Evolutionary conservation across 1,140 invertebrate species (phyloP).

Genomic region (Pseudomyrmex concolor): DNA sequence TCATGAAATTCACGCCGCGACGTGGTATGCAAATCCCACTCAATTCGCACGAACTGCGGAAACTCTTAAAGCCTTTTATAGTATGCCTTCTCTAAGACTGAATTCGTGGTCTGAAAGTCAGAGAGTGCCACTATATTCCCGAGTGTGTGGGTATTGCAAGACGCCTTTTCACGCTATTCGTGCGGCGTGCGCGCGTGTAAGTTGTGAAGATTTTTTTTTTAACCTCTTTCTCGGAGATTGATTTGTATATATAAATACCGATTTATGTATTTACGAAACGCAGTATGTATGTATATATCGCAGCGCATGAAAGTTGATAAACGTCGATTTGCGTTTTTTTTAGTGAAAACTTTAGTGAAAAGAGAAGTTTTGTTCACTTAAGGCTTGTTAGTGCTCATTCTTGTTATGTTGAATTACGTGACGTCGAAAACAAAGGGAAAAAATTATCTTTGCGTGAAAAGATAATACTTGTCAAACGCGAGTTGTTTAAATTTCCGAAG

Average conservation of each 20-base stretch:
- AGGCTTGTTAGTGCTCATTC: neutral
- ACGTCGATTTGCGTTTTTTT: slow-evolving; percentile 13
- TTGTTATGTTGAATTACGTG: no score
- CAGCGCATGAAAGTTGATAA: slow-evolving; percentile 46
- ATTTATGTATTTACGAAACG: slow-evolving; percentile 65
- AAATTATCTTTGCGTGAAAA: neutral
- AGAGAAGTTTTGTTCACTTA: slow-evolving; percentile 22
- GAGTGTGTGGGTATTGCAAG: slow-evolving; percentile 47
- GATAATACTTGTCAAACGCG: slow-evolving; percentile 16
- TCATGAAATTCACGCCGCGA: slow-evolving; percentile 65
- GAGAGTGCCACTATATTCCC: slow-evolving; percentile 68
- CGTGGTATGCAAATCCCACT: slow-evolving; percentile 71
- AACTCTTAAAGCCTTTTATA: slow-evolving; percentile 74
- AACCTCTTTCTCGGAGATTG: slow-evolving; percentile 61
- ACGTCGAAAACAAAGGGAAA: no score
- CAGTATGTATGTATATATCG: slow-evolving; percentile 4
- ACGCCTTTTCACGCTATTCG: slow-evolving; percentile 65
- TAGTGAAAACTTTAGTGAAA: neutral
- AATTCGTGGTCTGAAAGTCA: slow-evolving; percentile 73
- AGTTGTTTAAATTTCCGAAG: slow-evolving; percentile 25
- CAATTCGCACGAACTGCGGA: slow-evolving; percentile 69
- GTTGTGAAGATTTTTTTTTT: slow-evolving; percentile 41
- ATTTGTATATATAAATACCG: slow-evolving; percentile 50
- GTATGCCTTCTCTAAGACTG: slow-evolving; percentile 66
- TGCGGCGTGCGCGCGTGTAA: slow-evolving; percentile 21